phyloP scores from a whole-genome alignment of 1,140 invertebrate genomes.

The Brachionus koreanus region DNA sequence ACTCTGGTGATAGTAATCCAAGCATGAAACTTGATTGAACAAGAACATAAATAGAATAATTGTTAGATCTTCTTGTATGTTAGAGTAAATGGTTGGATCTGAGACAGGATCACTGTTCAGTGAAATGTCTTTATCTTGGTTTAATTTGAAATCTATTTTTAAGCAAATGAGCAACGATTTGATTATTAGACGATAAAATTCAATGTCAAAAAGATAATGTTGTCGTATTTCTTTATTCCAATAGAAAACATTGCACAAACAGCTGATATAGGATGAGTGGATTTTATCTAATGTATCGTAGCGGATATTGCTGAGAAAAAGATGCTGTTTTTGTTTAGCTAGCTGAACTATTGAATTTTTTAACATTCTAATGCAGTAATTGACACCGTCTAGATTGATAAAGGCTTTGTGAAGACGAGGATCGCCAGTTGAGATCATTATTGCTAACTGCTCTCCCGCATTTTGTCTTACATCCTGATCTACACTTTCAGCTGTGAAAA shows the following conservation, averaged over 20 bases:
- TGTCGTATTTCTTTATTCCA: slow-evolving; percentile 36
- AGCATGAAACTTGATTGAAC: slow-evolving; percentile 10
- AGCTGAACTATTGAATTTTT: neutral
- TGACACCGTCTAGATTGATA: slow-evolving; percentile 28
- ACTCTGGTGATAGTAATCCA: slow-evolving; percentile 5
- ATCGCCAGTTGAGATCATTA: slow-evolving; percentile 39
- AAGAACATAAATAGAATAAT: slow-evolving; percentile 16
- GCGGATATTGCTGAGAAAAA: neutral
- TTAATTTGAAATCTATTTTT: neutral
- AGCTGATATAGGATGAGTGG: neutral
- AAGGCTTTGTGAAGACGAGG: slow-evolving; percentile 23
- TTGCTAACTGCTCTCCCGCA: slow-evolving; percentile 22
- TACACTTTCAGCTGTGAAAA: slow-evolving; percentile 23
- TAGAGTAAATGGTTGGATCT: neutral
- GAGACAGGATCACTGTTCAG: neutral
- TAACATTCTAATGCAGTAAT: slow-evolving; percentile 14
- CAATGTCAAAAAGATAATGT: slow-evolving; percentile 19
- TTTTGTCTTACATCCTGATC: slow-evolving; percentile 24
- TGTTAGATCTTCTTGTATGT: slow-evolving; percentile 7
- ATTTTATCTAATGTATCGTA: slow-evolving; percentile 1
- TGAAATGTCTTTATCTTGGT: slow-evolving; percentile 11
- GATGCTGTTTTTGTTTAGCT: neutral
- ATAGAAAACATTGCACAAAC: slow-evolving; percentile 18
- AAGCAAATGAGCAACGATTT: slow-evolving; percentile 17
- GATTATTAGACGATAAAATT: neutral